Base-by-base conservation (phyloP, 1,140 invertebrate species). In the Oppia nitens region DNA sequence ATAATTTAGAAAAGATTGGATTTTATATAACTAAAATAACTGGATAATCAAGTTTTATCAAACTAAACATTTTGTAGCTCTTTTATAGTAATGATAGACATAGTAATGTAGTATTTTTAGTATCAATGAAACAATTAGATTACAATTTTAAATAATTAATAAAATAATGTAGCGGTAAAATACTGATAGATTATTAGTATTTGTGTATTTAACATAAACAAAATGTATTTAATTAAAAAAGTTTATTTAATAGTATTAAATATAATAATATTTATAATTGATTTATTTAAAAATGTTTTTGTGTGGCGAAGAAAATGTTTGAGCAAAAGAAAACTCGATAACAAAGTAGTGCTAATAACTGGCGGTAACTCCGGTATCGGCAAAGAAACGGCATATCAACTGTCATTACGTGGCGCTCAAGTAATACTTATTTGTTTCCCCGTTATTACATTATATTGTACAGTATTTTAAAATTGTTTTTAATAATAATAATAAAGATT, bases 341-440 rank as follows among this genome's bases (percentile, higher is more conserved):
- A 76, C 0, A 89, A 90, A 76, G 78, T 85, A 3, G 76, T 82
- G 1, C 80, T 94, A 59, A 75, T 94, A 12, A 93, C 89, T 17
- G 89, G 89, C 50, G 79, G 81, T 0, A 92, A 87, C 69, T 80
- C 79, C 32, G 92, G 89, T 17, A 87, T 96, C 63, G 91, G 91
- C 11, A 84, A 83, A 73, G 84, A 86, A 71, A 83, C 85, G 11
- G 83, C 81, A 0, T 70, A 74, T 57, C 79, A 83, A 61, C 71
- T 91, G 57, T 86, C 85, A 0, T 75, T 72, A 53, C 70, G 83
- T 62, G 79, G 83, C 3, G 89, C 85, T 1, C 80, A 76, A 66
- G 32, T 40, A 40, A 40, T 40, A 40, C 17, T 40, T 9, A 17
- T 9, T 40, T 40, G 6, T 40, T 9, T 9, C 17, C 17, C 17